Percentiles rank a stretch among this genome's conserved stretches.
phyloP scores from a whole-genome alignment of 2,888 invertebrate genomes.

The Drosophila picticornis region DNA sequence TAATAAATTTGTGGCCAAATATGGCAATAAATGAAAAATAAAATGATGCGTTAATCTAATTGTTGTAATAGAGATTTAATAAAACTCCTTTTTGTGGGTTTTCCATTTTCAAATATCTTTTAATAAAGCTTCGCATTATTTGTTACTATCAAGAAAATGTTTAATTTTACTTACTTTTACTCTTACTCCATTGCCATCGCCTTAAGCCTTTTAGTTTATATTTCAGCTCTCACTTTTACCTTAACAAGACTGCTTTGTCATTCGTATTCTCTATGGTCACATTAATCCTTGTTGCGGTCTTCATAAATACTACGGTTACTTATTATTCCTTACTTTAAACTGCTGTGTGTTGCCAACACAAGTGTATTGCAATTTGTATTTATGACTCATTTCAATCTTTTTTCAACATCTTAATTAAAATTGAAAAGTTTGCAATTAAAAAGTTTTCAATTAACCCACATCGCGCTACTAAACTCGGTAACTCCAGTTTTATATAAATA shows the following conservation, averaged over 20 bases:
- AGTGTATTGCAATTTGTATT: background rate
- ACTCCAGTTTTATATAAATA: conserved; percentile 1
- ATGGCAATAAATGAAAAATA: conserved; percentile 3
- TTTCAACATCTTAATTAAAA: background rate
- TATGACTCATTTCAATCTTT: background rate
- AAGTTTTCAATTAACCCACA: conserved; percentile 2
- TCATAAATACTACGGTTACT: background rate
- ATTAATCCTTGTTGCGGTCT: background rate
- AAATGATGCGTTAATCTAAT: background rate
- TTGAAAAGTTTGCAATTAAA: conserved; percentile 1
- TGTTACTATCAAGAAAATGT: background rate
- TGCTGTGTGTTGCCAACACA: no score
- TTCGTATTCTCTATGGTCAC: background rate
- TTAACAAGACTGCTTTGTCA: background rate
- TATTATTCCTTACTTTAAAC: background rate
- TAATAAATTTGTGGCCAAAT: conserved; percentile 15
- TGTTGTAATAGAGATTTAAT: background rate
- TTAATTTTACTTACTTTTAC: background rate
- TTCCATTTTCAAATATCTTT: background rate
- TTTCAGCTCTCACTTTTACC: background rate
- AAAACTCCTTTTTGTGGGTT: background rate
- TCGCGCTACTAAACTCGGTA: background rate
- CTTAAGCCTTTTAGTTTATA: background rate
- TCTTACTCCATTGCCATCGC: background rate
- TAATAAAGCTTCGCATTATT: background rate